phyloP scores from a whole-genome alignment of 2,888 invertebrate genomes.

The Rotaria macrura region DNA sequence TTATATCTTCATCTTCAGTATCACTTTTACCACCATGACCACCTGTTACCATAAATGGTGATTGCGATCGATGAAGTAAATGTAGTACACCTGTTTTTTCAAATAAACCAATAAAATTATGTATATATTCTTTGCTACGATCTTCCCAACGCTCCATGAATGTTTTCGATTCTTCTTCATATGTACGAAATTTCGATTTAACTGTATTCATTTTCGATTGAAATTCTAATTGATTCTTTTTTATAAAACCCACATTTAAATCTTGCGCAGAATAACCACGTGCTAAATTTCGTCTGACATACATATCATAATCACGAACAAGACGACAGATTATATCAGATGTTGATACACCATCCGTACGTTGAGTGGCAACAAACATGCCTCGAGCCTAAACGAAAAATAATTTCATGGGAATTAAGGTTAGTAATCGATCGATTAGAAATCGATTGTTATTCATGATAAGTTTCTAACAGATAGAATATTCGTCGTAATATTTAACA shows the following conservation, averaged over 20 bases:
- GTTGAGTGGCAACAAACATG: conserved; percentile 89
- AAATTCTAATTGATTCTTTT: conserved; percentile 26
- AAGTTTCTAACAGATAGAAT: too few species aligned
- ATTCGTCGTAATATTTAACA: too few species aligned
- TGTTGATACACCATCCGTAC: conserved; percentile 88
- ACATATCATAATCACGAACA: conserved; percentile 91
- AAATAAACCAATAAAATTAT: conserved; percentile 29
- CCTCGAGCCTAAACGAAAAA: conserved; percentile 51
- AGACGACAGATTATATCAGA: conserved; percentile 93
- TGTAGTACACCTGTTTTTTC: background rate
- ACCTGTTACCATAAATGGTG: background rate
- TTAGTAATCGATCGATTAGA: too few species aligned
- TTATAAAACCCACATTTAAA: conserved; percentile 72
- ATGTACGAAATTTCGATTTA: conserved; percentile 30
- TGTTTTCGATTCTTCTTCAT: conserved; percentile 28
- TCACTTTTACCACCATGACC: background rate
- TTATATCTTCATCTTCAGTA: background rate
- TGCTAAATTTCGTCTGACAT: conserved; percentile 85
- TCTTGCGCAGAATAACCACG: conserved; percentile 94
- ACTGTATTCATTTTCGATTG: conserved; percentile 27
- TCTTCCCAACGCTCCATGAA: conserved; percentile 33
- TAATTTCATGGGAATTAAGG: too few species aligned
- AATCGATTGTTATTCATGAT: too few species aligned
- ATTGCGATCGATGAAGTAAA: background rate
- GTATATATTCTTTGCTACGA: conserved; percentile 29